A percentile compares a stretch with the other conserved stretches of the same genome.
Evolutionary conservation across 2,113 vertebrate genomes (phyloP).

Genomic region (Menura novaehollandiae): DNA sequence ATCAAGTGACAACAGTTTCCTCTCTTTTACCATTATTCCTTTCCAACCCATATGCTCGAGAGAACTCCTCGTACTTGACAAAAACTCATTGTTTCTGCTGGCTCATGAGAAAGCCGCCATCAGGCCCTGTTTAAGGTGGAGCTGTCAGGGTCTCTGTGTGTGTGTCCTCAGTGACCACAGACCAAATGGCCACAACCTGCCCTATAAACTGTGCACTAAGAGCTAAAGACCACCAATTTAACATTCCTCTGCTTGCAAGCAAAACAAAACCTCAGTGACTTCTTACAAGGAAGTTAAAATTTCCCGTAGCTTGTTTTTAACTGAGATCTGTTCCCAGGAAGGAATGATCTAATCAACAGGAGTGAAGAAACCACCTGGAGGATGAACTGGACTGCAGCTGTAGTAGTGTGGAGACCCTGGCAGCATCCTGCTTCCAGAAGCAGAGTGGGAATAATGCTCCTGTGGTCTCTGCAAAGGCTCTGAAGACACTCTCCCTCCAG

Average conservation of each 20-base stretch:
- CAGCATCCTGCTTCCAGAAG: not conserved
- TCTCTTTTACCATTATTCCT: not conserved
- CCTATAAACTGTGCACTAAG: not conserved
- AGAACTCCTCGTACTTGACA: not conserved
- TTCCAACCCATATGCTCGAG: not conserved
- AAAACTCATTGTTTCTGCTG: not conserved
- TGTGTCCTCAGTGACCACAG: not conserved
- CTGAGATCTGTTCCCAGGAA: not conserved
- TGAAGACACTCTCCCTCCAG: not conserved
- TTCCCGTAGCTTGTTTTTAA: not conserved
- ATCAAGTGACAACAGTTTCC: not conserved
- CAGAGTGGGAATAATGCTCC: accelerated
- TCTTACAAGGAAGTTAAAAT: not conserved
- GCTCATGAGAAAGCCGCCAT: not conserved
- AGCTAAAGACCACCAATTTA: not conserved
- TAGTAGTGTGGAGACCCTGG: not conserved
- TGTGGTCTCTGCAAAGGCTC: not conserved
- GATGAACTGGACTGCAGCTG: not conserved
- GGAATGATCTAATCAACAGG: not conserved
- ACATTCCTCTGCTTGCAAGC: not conserved
- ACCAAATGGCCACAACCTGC: not conserved
- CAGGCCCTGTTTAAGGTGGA: not conserved
- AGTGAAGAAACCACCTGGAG: not conserved
- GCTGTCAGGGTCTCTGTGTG: not conserved
- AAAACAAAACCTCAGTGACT: not conserved